These are phyloP conservation scores for Dendronephthya gigantea DNA, from an alignment of 64 coral and sea anemone genomes.

Conservation along the genomic window DNA sequence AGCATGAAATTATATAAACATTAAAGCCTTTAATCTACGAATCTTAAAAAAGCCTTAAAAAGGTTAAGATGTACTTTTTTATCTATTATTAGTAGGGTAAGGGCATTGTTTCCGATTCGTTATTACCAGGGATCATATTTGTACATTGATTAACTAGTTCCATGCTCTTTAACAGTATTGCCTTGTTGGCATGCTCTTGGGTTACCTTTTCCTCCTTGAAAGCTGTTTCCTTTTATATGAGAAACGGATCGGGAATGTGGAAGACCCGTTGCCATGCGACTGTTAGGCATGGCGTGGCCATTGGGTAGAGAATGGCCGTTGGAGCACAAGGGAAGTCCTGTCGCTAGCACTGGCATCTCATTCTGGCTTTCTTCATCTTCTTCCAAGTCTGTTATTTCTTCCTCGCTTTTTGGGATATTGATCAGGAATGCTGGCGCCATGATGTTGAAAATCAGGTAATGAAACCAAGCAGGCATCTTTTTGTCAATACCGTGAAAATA, in stretches of 20 bases:
- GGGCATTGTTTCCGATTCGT: too few species aligned
- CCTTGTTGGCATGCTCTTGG: too few species aligned
- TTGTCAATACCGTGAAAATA: constrained; percentile 43
- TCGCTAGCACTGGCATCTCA: neutral
- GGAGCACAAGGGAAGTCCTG: too few species aligned
- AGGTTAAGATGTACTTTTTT: too few species aligned
- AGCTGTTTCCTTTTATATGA: neutral
- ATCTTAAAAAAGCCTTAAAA: too few species aligned
- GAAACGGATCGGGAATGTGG: neutral
- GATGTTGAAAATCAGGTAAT: constrained; percentile 29
- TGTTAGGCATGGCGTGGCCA: neutral
- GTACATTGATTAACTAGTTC: too few species aligned
- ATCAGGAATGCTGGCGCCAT: neutral
- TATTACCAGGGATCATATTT: too few species aligned
- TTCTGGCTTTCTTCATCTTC: neutral
- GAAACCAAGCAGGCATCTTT: constrained; percentile 30
- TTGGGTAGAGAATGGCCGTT: neutral
- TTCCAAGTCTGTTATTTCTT: neutral
- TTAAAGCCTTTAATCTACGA: too few species aligned
- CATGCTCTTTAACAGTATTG: too few species aligned
- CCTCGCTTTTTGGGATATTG: neutral
- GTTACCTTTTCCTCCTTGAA: neutral
- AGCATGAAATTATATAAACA: too few species aligned
- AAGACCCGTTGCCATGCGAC: neutral
- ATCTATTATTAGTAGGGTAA: too few species aligned